These are phyloP conservation scores for Entomyzon cyanotis DNA, from an alignment of 2,113 vertebrate species.

Conservation along the genomic window DNA sequence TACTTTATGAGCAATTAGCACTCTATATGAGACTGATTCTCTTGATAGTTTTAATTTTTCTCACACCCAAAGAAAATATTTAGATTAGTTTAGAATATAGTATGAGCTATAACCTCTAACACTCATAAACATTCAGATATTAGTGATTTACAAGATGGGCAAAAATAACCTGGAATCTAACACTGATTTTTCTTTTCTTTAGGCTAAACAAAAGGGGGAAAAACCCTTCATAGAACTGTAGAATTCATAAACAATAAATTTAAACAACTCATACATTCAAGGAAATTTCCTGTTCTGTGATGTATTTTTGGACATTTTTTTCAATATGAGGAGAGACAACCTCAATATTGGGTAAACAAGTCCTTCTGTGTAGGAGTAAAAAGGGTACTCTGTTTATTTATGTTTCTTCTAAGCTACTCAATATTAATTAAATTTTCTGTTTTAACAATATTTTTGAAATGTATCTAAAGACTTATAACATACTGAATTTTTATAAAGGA, in stretches of 20 bases:
- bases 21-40: slow-evolving; percentile 14
- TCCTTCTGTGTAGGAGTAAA: not conserved
- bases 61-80: not conserved
- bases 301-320: not conserved
- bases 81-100: not conserved
- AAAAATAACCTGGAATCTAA: not conserved
- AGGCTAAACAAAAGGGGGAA: not conserved
- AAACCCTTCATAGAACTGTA: not conserved
- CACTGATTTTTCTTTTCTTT: not conserved
- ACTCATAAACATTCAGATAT: not conserved
- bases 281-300: not conserved
- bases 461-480: not conserved
- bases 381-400: not conserved
- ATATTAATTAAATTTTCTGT: not conserved
- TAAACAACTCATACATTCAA: not conserved
- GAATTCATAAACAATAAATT: not conserved
- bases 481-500: not conserved
- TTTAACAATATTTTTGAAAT: not conserved
- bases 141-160: not conserved
- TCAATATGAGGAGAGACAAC: not conserved
- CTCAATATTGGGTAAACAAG: not conserved
- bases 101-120: not conserved
- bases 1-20: slow-evolving; percentile 67
- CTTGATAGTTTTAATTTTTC: not conserved
- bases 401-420: not conserved